These are phyloP conservation scores for Leuctra nigra DNA, from an alignment of 2,888 invertebrate species.

Conservation along the genomic window DNA sequence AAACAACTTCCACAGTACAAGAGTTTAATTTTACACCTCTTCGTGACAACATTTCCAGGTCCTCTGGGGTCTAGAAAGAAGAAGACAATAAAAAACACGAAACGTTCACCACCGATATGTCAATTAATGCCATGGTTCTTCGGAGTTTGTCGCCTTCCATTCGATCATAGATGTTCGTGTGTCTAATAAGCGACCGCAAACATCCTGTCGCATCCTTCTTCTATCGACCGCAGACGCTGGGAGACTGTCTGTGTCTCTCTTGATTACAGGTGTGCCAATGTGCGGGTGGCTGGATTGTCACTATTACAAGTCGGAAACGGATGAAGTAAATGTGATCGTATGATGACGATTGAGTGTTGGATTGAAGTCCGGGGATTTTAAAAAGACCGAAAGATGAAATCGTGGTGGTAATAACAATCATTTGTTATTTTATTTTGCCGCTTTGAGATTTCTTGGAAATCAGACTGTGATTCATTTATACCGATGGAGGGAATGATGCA, in stretches of 20 bases:
- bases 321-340: slow-evolving; percentile 1
- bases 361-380: too few species aligned
- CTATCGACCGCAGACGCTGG: not conserved
- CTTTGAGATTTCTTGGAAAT: too few species aligned
- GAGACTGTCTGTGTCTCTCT: not conserved
- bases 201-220: not conserved
- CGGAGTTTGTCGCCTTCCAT: not conserved
- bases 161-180: slow-evolving; percentile 6
- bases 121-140: not conserved
- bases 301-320: not conserved
- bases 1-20: too few species aligned
- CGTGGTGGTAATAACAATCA: too few species aligned
- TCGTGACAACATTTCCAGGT: slow-evolving; percentile 1
- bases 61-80: not conserved
- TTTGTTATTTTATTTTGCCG: too few species aligned
- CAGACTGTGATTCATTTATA: too few species aligned
- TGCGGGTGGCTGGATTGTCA: not conserved
- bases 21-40: not conserved
- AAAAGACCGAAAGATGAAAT: too few species aligned
- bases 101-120: not conserved
- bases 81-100: not conserved
- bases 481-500: too few species aligned
- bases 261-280: not conserved
- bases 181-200: not conserved
- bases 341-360: not conserved